Base-by-base conservation (phyloP, 2,888 invertebrate genomes). In the Trichogramma evanescens region DNA sequence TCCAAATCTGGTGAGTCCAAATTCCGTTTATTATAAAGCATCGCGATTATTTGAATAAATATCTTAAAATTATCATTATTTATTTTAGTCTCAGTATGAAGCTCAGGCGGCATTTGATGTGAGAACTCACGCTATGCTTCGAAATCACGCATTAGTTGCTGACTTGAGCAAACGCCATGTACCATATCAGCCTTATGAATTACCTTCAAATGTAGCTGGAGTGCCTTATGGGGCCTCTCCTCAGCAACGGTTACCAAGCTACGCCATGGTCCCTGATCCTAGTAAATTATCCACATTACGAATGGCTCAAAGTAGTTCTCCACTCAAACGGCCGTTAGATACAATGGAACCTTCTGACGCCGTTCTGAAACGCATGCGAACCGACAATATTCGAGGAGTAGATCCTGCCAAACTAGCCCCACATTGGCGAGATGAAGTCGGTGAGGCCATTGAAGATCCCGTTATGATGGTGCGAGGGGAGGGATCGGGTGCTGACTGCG, bases 381-480 rank as follows among this genome's bases (percentile, higher is more conserved):
- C 70, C 0, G 77, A 77, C 6, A 66, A 72, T 9, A 67, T 74
- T 52, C 65, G 74, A 50, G 66, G 70, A 1, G 63, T 71, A 7
- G 73, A 75, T 26, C 68, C 68, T 8, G 65, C 56, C 7, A 67
- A 68, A 51, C 1, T 63, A 6, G n/a, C 56, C 1, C 7, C 44
- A 39, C 54, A 52, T 8, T 66, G 70, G 26, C 70, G 75, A 10
- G 74, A 76, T 9, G 77, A 76, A 61, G 80, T 87, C 8, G 80
- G 88, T 41, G 87, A 86, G 70, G 83, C 84, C 54, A 87, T 90
- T 69, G 87, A 88, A 76, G 91, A 91, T 71, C 88, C 89, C 26
- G 78, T 87, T 4, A 82, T 90, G 81, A 75, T 85, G 69, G 82
- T 91, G 0, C 83, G 83, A 53, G 91, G 89, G 1, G 84, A 86